Evolutionary conservation across 2,797 vertebrate species (phyloP).

Genomic region (Pseudomugil tenellus): DNA sequence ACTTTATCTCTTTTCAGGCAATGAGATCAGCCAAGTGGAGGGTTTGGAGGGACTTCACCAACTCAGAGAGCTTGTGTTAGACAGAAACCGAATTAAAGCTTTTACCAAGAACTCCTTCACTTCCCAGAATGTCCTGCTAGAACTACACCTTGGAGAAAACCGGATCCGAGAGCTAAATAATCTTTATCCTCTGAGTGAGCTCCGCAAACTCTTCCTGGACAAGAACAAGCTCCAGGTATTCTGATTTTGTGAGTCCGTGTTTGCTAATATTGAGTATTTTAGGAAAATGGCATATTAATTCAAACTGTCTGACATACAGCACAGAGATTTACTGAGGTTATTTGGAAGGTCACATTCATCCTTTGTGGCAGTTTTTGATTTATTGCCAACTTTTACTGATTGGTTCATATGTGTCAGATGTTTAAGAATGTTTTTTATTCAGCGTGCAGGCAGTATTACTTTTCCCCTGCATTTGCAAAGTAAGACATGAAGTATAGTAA

Average conservation of each 20-base stretch:
- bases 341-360: constrained; percentile 55
- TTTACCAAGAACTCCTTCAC: constrained; percentile 84
- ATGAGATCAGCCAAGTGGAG: constrained; percentile 89
- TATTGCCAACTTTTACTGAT: constrained; percentile 55
- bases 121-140: constrained; percentile 80
- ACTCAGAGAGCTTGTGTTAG: constrained; percentile 86
- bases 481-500: constrained; percentile 77
- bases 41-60: constrained; percentile 85
- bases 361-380: constrained; percentile 56
- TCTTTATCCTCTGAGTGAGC: constrained; percentile 80
- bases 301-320: constrained; percentile 27
- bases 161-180: constrained; percentile 85
- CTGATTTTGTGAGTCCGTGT: constrained; percentile 5
- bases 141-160: constrained; percentile 87
- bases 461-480: constrained; percentile 67
- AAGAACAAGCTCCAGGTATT: constrained; percentile 90
- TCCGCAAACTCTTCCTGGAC: constrained; percentile 86
- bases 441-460: constrained; percentile 52
- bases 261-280: constrained; percentile 20
- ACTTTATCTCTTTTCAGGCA: constrained; percentile 73
- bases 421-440: constrained; percentile 71
- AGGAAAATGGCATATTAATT: constrained; percentile 30
- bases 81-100: constrained; percentile 86
- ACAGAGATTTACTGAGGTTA: constrained; percentile 45
- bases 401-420: constrained; percentile 59